phyloP scores from a whole-genome alignment of 1,140 invertebrate species.

The Akabosia matsudoensis region DNA sequence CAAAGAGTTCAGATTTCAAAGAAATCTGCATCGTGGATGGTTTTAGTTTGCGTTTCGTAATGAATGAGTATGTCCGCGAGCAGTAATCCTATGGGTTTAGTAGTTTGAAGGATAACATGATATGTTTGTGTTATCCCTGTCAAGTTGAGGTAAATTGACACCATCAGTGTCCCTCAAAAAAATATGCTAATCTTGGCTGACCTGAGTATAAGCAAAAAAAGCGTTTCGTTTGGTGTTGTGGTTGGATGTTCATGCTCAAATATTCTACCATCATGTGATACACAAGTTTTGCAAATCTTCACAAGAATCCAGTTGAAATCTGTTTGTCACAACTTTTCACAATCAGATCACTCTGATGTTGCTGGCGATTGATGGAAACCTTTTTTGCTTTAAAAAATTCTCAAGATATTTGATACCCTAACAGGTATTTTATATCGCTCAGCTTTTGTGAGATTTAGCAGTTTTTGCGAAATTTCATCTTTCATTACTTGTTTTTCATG shows the following conservation, averaged over 20 bases:
- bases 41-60: no score
- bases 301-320: no score
- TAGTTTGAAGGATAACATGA: conserved; percentile 11
- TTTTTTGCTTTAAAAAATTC: background rate
- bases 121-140: conserved; percentile 1
- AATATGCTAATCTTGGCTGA: background rate
- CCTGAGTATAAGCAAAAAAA: background rate
- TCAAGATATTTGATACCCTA: background rate
- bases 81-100: no score
- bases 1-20: no score
- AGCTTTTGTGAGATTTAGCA: background rate
- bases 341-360: background rate
- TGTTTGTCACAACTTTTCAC: background rate
- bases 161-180: background rate
- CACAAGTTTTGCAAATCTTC: no score
- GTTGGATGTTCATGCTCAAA: no score
- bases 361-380: background rate
- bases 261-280: no score
- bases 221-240: no score
- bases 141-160: background rate
- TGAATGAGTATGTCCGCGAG: no score
- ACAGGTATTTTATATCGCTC: background rate
- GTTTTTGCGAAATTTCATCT: no score
- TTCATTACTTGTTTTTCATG: background rate
- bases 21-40: no score